A percentile compares a stretch with the other conserved stretches of the same genome.
These are phyloP conservation scores for Cordylochernes scorpioides DNA, from an alignment of 2,888 invertebrate species.

Conservation along the genomic window DNA sequence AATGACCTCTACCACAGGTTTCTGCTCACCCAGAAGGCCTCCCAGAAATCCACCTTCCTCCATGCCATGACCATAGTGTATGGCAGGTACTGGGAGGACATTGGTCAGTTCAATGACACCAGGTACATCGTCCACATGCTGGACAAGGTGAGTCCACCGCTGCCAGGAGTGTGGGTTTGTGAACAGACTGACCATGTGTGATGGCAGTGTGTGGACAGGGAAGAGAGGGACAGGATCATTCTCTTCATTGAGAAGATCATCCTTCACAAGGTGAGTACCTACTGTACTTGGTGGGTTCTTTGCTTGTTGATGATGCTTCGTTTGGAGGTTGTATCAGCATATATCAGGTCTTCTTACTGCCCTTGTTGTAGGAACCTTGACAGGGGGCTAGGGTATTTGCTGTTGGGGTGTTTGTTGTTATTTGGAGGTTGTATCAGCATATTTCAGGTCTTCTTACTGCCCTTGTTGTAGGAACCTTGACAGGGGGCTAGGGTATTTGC, in stretches of 20 bases:
- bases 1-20: slow-evolving; percentile 95
- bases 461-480: too few species aligned
- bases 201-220: slow-evolving; percentile 49
- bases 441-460: too few species aligned
- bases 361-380: too few species aligned
- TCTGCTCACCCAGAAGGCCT: slow-evolving; percentile 56
- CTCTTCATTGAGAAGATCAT: slow-evolving; percentile 74
- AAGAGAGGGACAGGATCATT: slow-evolving; percentile 74
- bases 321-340: too few species aligned
- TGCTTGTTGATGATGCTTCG: too few species aligned
- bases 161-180: too few species aligned
- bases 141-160: slow-evolving; percentile 54
- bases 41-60: slow-evolving; percentile 90
- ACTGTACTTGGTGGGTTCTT: too few species aligned
- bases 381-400: too few species aligned
- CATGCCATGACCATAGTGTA: slow-evolving; percentile 96
- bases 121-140: slow-evolving; percentile 84
- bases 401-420: too few species aligned
- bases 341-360: too few species aligned
- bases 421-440: too few species aligned
- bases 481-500: too few species aligned
- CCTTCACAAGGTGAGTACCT: slow-evolving; percentile 40
- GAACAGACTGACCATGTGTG: slow-evolving; percentile 10
- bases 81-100: slow-evolving; percentile 78
- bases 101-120: slow-evolving; percentile 87